Evolutionary conservation across 2,797 vertebrate genomes (phyloP), one percentile per base, ranked within the genome.

Genomic region (Gallinago solitaria): DNA sequence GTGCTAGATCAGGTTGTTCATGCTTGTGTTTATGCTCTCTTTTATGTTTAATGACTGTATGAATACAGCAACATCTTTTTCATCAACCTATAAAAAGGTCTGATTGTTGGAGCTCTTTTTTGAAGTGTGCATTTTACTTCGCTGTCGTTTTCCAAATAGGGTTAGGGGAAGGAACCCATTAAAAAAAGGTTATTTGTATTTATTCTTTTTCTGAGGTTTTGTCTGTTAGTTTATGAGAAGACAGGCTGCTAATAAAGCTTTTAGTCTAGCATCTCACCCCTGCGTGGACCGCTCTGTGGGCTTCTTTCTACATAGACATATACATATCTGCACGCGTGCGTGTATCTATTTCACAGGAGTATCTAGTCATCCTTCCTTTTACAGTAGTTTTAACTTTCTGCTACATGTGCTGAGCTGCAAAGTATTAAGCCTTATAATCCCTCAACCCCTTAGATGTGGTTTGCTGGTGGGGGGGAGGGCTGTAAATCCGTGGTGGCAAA

Each of bases 371-470:
- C 68, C 1, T 86, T 83, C 63, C 74, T 90, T 93, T 88, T 87
- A 79, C 90, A 93, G 90, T 96, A 96, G 89, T 93, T 93, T 77
- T 84, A 96, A 96, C 95, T 92, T 96, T 67, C 75, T 93, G 93
- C 88, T 95, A 30, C 89, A 79, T 92, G 84, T 96, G 87, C 89
- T 75, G 81, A 93, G 98, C 98, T 98, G 97, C 98, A 97, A 97
- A 97, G 96, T 98, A 98, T 98, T 98, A 98, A 98, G 98, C 97
- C 98, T 98, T 98, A 98, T 99, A 99, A 99, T 99, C 98, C 98
- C 98, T 98, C 98, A 97, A 84, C 97, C 97, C 97, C 84, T 99
- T 98, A 98, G 98, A 99, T 99, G 98, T 98, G 98, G 99, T 98
- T 96, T 98, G 98, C 98, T 97, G 95, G 95, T 5, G 87, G 96